phyloP scores from a whole-genome alignment of 2,797 vertebrate species.

The Girardinus metallicus region DNA sequence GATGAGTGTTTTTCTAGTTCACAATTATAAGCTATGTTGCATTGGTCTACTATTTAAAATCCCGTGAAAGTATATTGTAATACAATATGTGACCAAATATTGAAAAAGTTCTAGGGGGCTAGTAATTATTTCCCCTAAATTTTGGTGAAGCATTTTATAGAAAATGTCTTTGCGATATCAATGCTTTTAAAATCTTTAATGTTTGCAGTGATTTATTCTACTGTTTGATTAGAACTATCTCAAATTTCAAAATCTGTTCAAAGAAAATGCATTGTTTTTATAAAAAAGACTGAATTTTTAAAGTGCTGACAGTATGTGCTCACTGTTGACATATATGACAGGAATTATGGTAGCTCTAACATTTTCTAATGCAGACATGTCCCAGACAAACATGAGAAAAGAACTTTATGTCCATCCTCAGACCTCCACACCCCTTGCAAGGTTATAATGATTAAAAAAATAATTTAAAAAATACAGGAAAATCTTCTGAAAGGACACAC shows the following conservation, averaged over 20 bases:
- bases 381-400: no score
- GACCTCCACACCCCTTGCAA: no score
- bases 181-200: background rate
- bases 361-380: no score
- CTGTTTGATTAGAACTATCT: no score
- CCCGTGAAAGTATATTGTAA: background rate
- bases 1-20: background rate
- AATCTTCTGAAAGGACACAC: slow-evolving; percentile 23
- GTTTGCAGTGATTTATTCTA: background rate
- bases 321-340: no score
- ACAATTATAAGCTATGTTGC: background rate
- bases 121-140: background rate
- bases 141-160: background rate
- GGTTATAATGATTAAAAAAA: background rate
- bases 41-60: background rate
- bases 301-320: no score
- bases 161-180: background rate
- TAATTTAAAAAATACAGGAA: background rate
- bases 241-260: no score
- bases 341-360: no score
- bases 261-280: no score
- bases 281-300: no score
- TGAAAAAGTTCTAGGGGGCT: background rate
- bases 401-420: no score
- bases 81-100: background rate